Conservation (phyloP, 1,140 invertebrate species). For the Drosophila santomea region DNA sequence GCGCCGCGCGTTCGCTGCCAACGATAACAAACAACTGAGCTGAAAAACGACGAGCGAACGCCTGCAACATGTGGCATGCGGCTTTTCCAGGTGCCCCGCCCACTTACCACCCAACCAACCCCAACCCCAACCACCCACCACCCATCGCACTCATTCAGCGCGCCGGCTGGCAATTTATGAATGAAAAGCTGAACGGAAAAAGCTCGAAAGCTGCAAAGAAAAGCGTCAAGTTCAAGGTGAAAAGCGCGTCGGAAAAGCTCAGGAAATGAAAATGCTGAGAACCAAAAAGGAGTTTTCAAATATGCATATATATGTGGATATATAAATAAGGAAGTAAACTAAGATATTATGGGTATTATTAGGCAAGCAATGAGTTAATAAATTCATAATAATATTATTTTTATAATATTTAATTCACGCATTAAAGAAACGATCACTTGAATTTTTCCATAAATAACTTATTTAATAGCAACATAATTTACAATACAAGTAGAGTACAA, state of each 20-base stretch:
- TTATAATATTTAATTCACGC: too few relatives aligned
- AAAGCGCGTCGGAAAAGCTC: conserved; percentile 36
- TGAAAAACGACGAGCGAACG: conserved; percentile 27
- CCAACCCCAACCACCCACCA: not conserved
- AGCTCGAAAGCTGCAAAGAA: conserved; percentile 4
- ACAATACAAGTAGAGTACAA: conserved; percentile 29
- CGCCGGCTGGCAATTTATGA: conserved; percentile 61
- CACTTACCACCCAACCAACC: not conserved
- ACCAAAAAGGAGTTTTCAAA: not conserved
- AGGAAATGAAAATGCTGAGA: not conserved
- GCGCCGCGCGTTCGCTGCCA: conserved; percentile 66
- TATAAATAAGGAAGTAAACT: too few relatives aligned
- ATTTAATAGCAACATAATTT: conserved; percentile 72
- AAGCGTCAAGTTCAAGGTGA: conserved; percentile 65
- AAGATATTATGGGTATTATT: too few relatives aligned
- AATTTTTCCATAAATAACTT: conserved; percentile 69
- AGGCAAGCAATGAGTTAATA: too few relatives aligned
- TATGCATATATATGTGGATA: too few relatives aligned
- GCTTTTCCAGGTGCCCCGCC: conserved; percentile 4
- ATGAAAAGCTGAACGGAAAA: conserved; percentile 47
- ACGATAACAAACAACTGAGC: conserved; percentile 74
- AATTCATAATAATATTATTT: too few relatives aligned
- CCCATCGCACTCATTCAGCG: conserved; percentile 45
- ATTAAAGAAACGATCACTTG: too few relatives aligned
- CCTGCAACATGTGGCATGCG: conserved; percentile 76